These are phyloP conservation scores for Epiblema foenella DNA, from an alignment of 2,888 invertebrate species.

Conservation along the genomic window DNA sequence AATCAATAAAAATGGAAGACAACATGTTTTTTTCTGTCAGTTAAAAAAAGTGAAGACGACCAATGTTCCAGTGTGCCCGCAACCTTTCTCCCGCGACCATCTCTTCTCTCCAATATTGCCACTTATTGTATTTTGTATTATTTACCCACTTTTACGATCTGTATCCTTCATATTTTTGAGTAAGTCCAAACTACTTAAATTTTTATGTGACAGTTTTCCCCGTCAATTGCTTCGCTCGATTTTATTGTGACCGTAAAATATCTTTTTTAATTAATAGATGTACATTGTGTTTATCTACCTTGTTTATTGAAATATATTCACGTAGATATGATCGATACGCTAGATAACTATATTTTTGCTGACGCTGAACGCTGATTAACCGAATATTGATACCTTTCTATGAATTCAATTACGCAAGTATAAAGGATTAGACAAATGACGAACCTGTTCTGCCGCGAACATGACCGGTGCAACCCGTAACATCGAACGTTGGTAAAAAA, in stretches of 20 bases:
- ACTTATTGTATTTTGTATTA: slow-evolving; percentile 85
- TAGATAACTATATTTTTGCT: no score
- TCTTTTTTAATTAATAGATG: slow-evolving; percentile 63
- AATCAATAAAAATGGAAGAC: no score
- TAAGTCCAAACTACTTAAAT: slow-evolving; percentile 81
- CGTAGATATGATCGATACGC: no score
- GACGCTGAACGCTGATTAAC: no score
- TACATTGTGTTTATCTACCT: slow-evolving; percentile 11
- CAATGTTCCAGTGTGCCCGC: slow-evolving; percentile 50
- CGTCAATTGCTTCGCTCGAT: slow-evolving; percentile 70
- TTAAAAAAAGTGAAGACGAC: not conserved
- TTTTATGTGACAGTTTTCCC: slow-evolving; percentile 79
- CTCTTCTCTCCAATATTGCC: slow-evolving; percentile 75
- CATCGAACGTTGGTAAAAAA: no score
- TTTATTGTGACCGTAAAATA: slow-evolving; percentile 74
- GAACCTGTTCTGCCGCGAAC: no score
- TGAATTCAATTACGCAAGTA: no score
- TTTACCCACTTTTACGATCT: slow-evolving; percentile 81
- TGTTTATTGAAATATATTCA: slow-evolving; percentile 13
- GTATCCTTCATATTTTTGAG: slow-evolving; percentile 80
- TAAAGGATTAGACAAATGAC: no score
- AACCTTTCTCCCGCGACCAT: slow-evolving; percentile 57
- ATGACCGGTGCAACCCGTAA: no score
- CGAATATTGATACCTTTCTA: no score
- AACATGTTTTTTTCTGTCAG: no score